Conservation (phyloP, 2,113 vertebrate genomes). For the Callionymus lyra region DNA sequence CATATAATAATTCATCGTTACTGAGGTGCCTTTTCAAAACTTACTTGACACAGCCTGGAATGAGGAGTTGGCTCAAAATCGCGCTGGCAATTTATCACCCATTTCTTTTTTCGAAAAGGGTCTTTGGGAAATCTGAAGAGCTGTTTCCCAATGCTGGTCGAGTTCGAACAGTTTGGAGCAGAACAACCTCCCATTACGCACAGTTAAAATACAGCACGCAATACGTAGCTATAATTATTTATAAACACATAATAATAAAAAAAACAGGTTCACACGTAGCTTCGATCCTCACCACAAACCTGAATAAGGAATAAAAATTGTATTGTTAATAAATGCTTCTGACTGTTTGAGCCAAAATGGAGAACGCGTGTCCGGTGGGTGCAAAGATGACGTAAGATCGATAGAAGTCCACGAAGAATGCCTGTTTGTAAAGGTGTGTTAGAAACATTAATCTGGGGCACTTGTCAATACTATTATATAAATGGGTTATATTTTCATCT, state of each 20-base stretch:
- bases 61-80: conserved; percentile 72
- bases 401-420: conserved; percentile 9
- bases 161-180: conserved; percentile 72
- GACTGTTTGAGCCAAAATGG: conserved; percentile 79
- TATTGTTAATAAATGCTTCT: conserved; percentile 21
- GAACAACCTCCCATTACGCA: conserved; percentile 69
- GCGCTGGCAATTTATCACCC: conserved; percentile 69
- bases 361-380: conserved; percentile 23
- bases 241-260: not conserved
- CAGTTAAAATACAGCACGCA: not conserved
- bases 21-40: not conserved
- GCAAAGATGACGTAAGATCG: conserved; percentile 27
- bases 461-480: too few species aligned
- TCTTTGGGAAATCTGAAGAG: conserved; percentile 73
- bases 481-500: too few species aligned
- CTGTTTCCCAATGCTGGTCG: conserved; percentile 70
- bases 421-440: conserved; percentile 25
- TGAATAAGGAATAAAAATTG: not conserved
- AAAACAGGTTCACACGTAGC: too few species aligned
- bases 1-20: too few species aligned
- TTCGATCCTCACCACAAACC: too few species aligned
- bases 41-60: conserved; percentile 71
- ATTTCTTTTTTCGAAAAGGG: conserved; percentile 65
- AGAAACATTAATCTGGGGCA: too few species aligned
- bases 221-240: not conserved